Evolutionary conservation across 2,797 vertebrate species (phyloP).

Genomic region (Myoxocephalus aenaeus): DNA sequence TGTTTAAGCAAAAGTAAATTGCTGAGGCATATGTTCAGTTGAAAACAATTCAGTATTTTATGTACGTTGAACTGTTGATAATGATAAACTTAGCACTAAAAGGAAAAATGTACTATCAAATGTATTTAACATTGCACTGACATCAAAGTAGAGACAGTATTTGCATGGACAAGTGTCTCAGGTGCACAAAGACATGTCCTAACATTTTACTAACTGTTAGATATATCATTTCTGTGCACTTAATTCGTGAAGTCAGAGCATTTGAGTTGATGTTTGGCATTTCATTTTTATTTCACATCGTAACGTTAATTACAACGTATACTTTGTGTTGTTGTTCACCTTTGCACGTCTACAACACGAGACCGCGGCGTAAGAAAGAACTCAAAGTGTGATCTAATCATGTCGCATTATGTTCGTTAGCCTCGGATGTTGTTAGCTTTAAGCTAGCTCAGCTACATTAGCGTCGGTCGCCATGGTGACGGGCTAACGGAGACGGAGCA

Average conservation of each 20-base stretch:
- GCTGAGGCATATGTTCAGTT: background rate
- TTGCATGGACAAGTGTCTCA: background rate
- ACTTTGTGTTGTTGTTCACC: background rate
- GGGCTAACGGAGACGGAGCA: background rate
- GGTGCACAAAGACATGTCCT: background rate
- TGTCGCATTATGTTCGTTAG: background rate
- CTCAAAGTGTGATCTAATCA: background rate
- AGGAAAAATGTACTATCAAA: background rate
- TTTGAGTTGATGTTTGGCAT: background rate
- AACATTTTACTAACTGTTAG: background rate
- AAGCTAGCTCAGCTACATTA: conserved; percentile 44
- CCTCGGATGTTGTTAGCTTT: conserved; percentile 39
- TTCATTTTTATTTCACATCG: background rate
- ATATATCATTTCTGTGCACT: background rate
- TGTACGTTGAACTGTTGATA: background rate
- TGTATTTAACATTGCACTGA: background rate
- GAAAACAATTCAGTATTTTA: background rate
- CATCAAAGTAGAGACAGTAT: background rate
- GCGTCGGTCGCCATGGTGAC: conserved; percentile 79
- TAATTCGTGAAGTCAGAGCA: background rate
- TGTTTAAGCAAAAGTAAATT: background rate
- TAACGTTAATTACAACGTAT: background rate
- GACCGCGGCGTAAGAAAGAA: background rate
- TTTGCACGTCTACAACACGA: background rate
- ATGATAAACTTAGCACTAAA: background rate